These are phyloP conservation scores for Nicator chloris DNA, from an alignment of 2,113 vertebrate species.

Conservation along the genomic window DNA sequence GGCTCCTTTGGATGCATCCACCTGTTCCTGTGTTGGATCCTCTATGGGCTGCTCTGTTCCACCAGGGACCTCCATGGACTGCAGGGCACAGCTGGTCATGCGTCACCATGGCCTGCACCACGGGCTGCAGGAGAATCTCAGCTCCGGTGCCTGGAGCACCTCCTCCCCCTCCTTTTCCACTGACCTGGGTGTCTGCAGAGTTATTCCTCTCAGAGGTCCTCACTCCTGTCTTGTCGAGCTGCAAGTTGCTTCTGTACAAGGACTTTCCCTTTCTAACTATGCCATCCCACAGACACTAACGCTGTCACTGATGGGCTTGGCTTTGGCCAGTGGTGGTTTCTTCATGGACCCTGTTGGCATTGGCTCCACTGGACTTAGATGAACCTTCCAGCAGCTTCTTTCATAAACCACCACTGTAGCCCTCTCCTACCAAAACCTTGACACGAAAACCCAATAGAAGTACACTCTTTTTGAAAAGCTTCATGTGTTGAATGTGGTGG, in stretches of 20 bases:
- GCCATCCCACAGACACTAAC: background rate
- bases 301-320: accelerated
- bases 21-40: accelerated
- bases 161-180: background rate
- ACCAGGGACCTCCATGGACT: background rate
- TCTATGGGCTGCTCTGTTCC: accelerated
- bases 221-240: background rate
- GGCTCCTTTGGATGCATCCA: background rate
- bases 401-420: background rate
- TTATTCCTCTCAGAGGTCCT: background rate
- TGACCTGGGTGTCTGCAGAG: background rate
- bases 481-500: background rate
- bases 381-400: background rate
- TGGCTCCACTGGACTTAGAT: background rate
- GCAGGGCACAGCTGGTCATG: background rate
- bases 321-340: background rate
- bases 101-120: background rate
- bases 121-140: background rate
- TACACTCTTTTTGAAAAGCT: background rate
- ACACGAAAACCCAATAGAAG: background rate
- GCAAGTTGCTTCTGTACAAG: background rate
- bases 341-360: too few relatives aligned
- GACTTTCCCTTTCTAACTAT: background rate
- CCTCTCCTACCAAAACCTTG: background rate
- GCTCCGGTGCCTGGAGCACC: accelerated